Conservation (phyloP, 1,140 invertebrate species). For the Cydia pomonella region DNA sequence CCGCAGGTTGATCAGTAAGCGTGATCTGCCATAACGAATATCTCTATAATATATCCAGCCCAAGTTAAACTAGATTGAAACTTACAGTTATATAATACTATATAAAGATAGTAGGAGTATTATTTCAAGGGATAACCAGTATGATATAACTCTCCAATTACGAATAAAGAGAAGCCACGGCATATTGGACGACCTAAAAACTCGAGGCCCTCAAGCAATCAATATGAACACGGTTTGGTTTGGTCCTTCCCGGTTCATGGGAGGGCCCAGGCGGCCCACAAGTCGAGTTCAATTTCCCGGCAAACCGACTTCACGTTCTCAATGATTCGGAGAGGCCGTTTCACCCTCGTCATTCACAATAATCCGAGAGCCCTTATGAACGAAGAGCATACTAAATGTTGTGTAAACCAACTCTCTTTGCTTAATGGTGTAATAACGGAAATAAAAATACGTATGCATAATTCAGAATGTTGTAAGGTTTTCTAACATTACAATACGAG, state of each 20-base stretch:
- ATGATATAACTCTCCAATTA: too few species aligned
- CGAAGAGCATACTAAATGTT: neutral
- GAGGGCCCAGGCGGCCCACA: neutral
- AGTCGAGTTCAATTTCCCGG: neutral
- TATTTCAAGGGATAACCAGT: too few species aligned
- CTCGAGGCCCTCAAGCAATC: neutral
- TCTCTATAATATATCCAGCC: neutral
- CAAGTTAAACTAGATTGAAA: neutral
- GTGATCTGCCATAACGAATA: neutral
- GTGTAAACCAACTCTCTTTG: neutral
- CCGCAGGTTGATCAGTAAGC: neutral
- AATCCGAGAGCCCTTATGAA: slow-evolving; percentile 4
- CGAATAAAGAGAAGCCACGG: neutral
- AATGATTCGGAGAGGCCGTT: neutral
- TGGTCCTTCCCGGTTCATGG: slow-evolving; percentile 8
- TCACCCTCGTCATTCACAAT: slow-evolving; percentile 16
- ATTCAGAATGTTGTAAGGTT: neutral
- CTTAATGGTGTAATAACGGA: neutral
- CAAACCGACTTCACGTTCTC: slow-evolving; percentile 16
- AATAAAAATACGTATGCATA: neutral
- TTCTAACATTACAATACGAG: slow-evolving; percentile 8
- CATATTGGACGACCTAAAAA: neutral
- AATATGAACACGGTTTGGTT: neutral
- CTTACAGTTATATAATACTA: too few species aligned
- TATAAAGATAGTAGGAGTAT: too few species aligned